Percentiles rank a stretch among this genome's conserved stretches.
These are phyloP conservation scores for Archips crataeganus DNA, from an alignment of 2,888 invertebrate genomes.

Conservation along the genomic window DNA sequence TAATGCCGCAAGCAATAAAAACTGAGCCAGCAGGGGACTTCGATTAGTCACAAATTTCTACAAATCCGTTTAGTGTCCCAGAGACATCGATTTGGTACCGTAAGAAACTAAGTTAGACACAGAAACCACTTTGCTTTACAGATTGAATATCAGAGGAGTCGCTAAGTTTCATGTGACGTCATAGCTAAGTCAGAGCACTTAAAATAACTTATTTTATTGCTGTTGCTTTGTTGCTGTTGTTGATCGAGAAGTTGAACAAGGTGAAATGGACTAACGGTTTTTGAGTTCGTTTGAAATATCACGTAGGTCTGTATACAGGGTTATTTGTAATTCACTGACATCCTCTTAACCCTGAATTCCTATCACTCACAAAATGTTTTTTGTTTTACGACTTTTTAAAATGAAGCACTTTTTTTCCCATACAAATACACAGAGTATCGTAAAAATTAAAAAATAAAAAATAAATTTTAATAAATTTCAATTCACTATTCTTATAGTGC, in stretches of 20 bases:
- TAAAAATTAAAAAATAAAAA: no score
- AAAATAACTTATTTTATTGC: conserved; percentile 1
- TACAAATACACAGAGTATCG: no score
- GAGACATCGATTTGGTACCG: conserved; percentile 39
- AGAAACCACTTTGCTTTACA: background rate
- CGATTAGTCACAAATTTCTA: conserved; percentile 16
- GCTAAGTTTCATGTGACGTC: background rate
- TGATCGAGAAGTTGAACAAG: conserved; percentile 17
- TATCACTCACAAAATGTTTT: no score
- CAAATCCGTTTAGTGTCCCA: conserved; percentile 44
- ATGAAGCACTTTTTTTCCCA: no score
- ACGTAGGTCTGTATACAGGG: background rate
- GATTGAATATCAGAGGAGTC: background rate
- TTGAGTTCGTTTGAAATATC: conserved; percentile 7
- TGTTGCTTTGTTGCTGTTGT: conserved; percentile 7
- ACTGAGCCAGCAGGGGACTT: background rate
- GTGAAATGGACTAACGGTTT: conserved; percentile 23
- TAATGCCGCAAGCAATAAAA: conserved; percentile 9
- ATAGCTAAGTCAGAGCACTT: conserved; percentile 12
- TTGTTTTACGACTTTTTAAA: no score
- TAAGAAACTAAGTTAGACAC: conserved; percentile 9
- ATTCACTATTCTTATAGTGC: no score
- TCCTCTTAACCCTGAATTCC: no score
- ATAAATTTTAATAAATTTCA: no score
- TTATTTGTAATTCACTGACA: no score